Percentiles rank a stretch among this genome's conserved stretches.
phyloP scores from a whole-genome alignment of 2,888 invertebrate species.

The Silvanus unidentatus region DNA sequence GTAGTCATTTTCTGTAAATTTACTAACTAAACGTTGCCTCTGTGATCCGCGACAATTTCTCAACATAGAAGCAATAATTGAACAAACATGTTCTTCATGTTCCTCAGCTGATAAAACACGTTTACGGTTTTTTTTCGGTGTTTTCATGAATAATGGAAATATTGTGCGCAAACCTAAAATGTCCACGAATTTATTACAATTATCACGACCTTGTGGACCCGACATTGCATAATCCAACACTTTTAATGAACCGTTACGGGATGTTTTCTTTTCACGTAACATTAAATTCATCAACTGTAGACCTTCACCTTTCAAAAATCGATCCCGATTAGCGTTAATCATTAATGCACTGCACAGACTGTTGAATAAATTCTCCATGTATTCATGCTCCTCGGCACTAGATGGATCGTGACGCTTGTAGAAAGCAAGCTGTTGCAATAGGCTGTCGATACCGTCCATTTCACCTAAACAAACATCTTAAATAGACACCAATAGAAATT shows the following conservation, averaged over 20 bases:
- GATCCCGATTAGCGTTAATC: constrained; percentile 79
- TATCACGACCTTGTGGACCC: constrained; percentile 87
- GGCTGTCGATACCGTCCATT: constrained; percentile 90
- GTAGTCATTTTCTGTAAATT: constrained; percentile 96
- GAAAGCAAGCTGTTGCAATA: constrained; percentile 89
- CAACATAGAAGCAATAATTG: constrained; percentile 89
- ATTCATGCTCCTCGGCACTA: constrained; percentile 89
- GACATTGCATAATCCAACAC: constrained; percentile 97
- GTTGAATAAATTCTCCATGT: constrained; percentile 99
- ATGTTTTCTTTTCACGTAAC: constrained; percentile 95
- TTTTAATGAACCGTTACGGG: constrained; percentile 92
- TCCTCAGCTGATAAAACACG: constrained; percentile 75
- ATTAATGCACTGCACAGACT: constrained; percentile 90
- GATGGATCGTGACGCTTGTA: constrained; percentile 93
- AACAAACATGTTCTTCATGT: constrained; percentile 92
- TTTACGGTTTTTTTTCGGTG: constrained; percentile 79
- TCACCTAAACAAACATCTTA: constrained; percentile 59
- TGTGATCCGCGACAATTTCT: constrained; percentile 92
- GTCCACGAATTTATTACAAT: constrained; percentile 97
- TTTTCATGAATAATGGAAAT: constrained; percentile 99
- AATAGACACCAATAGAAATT: neutral
- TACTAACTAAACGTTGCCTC: constrained; percentile 82
- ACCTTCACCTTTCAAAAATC: constrained; percentile 94
- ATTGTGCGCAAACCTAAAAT: constrained; percentile 93
- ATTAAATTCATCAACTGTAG: constrained; percentile 98